phyloP scores from a whole-genome alignment of 2,113 vertebrate species.

The Psilopsiagon aymara region DNA sequence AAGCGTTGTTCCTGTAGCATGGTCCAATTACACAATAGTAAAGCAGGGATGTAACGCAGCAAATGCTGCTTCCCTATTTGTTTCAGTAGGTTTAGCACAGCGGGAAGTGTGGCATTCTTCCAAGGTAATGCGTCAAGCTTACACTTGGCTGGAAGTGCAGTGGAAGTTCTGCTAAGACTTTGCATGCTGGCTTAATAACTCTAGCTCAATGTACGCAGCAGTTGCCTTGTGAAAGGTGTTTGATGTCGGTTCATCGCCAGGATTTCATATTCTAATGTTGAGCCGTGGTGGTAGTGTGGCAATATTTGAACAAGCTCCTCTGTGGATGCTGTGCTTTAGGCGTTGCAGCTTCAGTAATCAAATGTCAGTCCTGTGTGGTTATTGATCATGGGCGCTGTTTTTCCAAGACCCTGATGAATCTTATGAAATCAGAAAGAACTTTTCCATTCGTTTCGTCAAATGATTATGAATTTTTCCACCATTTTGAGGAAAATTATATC shows the following conservation, averaged over 20 bases:
- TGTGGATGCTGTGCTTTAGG: not conserved
- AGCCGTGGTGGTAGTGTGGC: conserved; percentile 14
- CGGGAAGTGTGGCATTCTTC: conserved; percentile 67
- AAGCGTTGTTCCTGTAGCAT: conserved; percentile 70
- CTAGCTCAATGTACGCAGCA: conserved; percentile 44
- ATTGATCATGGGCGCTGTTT: not conserved
- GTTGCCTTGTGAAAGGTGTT: conserved; percentile 58
- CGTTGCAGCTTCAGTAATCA: not conserved
- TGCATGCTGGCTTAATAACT: conserved; percentile 73
- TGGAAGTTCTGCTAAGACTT: conserved; percentile 72
- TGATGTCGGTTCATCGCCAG: conserved; percentile 58
- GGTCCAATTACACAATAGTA: conserved; percentile 80
- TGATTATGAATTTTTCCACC: not conserved
- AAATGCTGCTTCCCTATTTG: conserved; percentile 80
- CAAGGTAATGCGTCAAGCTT: conserved; percentile 71
- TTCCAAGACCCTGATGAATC: not conserved
- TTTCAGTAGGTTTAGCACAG: conserved; percentile 85
- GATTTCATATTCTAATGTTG: conserved; percentile 58
- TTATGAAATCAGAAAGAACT: not conserved
- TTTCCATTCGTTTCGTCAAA: not conserved
- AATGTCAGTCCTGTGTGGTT: not conserved
- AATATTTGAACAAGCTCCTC: conserved; percentile 1
- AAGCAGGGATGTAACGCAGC: conserved; percentile 74
- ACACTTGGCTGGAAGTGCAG: conserved; percentile 71
- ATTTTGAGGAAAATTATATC: not conserved